A percentile compares a stretch with the other conserved stretches of the same genome.
These are phyloP conservation scores for Crossaster papposus DNA, from an alignment of 53 echinoderm and acorn worm genomes.

Conservation along the genomic window DNA sequence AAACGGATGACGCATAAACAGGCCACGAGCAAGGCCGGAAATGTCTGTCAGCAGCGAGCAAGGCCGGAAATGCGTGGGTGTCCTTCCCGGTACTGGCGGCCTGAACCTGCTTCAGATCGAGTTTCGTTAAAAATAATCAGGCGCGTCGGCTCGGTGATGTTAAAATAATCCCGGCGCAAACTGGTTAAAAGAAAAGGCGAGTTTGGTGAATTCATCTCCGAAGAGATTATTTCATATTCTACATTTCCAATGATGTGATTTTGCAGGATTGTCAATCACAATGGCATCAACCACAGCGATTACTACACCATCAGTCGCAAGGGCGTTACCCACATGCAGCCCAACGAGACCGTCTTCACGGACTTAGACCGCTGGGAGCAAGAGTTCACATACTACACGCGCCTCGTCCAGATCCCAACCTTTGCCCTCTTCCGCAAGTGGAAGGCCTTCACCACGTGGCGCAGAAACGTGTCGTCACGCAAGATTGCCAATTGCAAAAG, in stretches of 20 bases:
- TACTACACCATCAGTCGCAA: constrained; percentile 97
- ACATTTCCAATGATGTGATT: not conserved
- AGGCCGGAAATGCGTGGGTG: too few species aligned
- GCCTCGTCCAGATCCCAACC: constrained; percentile 82
- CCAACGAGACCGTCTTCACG: constrained; percentile 95
- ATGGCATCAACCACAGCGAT: constrained; percentile 87
- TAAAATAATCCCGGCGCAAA: too few species aligned
- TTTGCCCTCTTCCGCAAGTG: constrained; percentile 96
- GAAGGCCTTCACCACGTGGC: constrained; percentile 99
- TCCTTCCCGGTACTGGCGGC: too few species aligned
- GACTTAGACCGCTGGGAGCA: constrained; percentile 98
- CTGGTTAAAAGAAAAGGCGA: too few species aligned
- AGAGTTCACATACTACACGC: constrained; percentile 91
- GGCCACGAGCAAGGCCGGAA: too few species aligned
- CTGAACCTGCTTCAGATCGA: too few species aligned
- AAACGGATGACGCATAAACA: too few species aligned
- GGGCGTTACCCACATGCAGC: constrained; percentile 85
- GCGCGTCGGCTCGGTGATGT: too few species aligned
- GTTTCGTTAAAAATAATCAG: too few species aligned
- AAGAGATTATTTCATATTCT: not conserved
- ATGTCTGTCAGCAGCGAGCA: too few species aligned
- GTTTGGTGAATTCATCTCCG: not conserved
- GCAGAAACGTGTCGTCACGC: constrained; percentile 87
- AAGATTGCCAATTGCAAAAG: constrained; percentile 93
- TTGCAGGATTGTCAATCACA: constrained; percentile 88